phyloP scores from a whole-genome alignment of 2,888 invertebrate genomes.

The Macropis europaea region DNA sequence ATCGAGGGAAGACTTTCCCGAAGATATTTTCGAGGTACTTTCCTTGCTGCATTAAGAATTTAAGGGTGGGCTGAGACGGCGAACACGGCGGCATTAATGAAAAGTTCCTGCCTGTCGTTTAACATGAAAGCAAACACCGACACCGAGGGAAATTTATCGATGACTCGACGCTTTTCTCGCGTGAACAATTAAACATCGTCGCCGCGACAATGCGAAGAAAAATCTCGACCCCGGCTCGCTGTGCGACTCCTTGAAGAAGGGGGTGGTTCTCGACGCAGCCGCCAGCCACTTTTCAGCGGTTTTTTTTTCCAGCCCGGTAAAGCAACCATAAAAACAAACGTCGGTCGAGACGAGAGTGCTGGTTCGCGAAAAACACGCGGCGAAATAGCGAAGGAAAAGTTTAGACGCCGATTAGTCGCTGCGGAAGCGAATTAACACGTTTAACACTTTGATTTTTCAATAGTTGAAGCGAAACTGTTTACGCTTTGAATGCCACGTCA shows the following conservation, averaged over 20 bases:
- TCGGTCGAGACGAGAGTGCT: constrained; percentile 57
- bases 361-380: constrained; percentile 24
- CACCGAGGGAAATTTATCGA: constrained; percentile 3
- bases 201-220: constrained; percentile 27
- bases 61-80: constrained; percentile 37
- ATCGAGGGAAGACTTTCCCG: constrained; percentile 64
- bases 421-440: too few species aligned
- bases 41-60: constrained; percentile 64
- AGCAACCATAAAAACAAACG: constrained; percentile 69
- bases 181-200: neutral
- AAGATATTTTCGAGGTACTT: constrained; percentile 65
- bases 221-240: constrained; percentile 1
- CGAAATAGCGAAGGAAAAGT: constrained; percentile 12
- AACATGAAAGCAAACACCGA: constrained; percentile 25
- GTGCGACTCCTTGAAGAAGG: constrained; percentile 14
- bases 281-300: constrained; percentile 33
- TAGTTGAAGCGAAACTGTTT: too few species aligned
- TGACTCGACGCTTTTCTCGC: neutral
- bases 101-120: constrained; percentile 51
- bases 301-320: constrained; percentile 64
- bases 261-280: constrained; percentile 25
- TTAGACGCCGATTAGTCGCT: constrained; percentile 3
- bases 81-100: constrained; percentile 60
- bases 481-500: too few species aligned
- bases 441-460: too few species aligned